These are phyloP conservation scores for Oxyscelio sp. DNA, from an alignment of 2,888 invertebrate species.

Conservation along the genomic window DNA sequence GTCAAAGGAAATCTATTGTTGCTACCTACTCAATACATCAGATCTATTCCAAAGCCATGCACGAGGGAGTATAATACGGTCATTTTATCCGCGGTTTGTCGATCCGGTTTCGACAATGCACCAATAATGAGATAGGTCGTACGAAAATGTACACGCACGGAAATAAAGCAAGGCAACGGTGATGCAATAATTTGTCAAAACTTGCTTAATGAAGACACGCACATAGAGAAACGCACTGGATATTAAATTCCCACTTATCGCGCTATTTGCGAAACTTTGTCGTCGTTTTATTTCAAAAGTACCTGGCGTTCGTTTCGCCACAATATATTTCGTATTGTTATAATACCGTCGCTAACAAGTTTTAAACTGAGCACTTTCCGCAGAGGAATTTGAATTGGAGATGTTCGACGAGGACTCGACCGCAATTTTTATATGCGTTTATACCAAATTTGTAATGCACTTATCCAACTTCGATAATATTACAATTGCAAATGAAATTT, in stretches of 20 bases:
- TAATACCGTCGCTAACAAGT: constrained; percentile 72
- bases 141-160: constrained; percentile 23
- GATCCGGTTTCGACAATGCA: constrained; percentile 56
- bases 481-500: too few species aligned
- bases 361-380: constrained; percentile 74
- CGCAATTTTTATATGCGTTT: not conserved
- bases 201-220: constrained; percentile 76
- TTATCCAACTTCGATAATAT: too few species aligned
- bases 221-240: constrained; percentile 67
- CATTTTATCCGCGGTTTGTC: constrained; percentile 60
- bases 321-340: constrained; percentile 76
- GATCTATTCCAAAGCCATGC: constrained; percentile 39
- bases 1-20: constrained; percentile 60
- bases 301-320: constrained; percentile 37
- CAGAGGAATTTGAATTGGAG: constrained; percentile 5
- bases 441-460: too few species aligned
- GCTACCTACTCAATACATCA: constrained; percentile 45
- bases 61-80: constrained; percentile 43
- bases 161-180: constrained; percentile 9
- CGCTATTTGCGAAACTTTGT: constrained; percentile 25
- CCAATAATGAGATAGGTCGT: constrained; percentile 47
- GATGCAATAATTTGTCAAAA: constrained; percentile 75
- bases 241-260: constrained; percentile 73
- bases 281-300: constrained; percentile 27
- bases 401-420: not conserved